Base-by-base conservation (phyloP, 2,113 vertebrate species). In the Jacana jacana region DNA sequence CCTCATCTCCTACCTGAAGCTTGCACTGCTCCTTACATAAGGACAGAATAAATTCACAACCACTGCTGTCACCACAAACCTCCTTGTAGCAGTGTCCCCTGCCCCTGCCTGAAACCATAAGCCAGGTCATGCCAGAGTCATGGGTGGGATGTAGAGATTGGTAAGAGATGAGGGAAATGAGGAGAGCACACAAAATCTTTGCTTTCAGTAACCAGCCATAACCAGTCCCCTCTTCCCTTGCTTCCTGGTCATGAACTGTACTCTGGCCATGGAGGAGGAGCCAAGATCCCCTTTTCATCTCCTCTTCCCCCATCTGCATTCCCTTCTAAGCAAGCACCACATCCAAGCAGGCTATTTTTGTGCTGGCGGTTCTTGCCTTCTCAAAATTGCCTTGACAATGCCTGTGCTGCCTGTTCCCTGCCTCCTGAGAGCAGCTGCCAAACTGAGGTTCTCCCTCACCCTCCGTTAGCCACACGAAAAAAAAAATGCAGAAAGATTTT, bases 351-450 rank as follows among this genome's bases (percentile, higher is more conserved):
- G 70, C 86, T 94, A 76, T 92, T 95, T 96, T 85, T 91, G 81
- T 55, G 68, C 55, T 6, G 7, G 48, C 6, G 7, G 65, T 83
- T 69, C 63, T 71, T 51, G 58, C 44, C 84, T 78, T 88, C 76
- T 84, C 83, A 69, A 84, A 90, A 91, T 55, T 70, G 91, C 79
- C 73, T 79, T 86, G 71, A 81, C 63, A 78, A 86, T 83, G 68
- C 64, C 65, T 84, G 71, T 58, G 61, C 76, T 0, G 1, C 61
- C 82, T 0, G 0, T 17, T 95, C 89, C 33, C 78, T 84, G 89
- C 57, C 81, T 94, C 88, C 64, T 51, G 92, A 90, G 91, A 92
- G 76, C 40, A 49, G 88, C 72, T 91, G 87, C 91, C 80, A 92
- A 85, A 46, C 35, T 72, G 72, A 88, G 61, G 42, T 72, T 60